These are phyloP conservation scores for Caerostris extrusa DNA, from an alignment of 1,140 invertebrate species.

Conservation along the genomic window DNA sequence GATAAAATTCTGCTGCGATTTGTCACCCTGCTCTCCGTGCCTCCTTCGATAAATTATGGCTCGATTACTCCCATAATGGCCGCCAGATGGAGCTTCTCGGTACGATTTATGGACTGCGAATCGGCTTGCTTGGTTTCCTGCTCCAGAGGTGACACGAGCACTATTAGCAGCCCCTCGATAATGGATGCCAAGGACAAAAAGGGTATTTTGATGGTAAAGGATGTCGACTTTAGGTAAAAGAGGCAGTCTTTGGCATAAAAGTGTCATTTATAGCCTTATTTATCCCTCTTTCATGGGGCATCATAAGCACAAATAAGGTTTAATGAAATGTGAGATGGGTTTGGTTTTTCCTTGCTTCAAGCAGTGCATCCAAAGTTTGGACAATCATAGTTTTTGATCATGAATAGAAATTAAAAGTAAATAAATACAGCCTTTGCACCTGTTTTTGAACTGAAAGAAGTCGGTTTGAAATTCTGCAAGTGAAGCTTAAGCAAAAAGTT, in stretches of 20 bases:
- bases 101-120: constrained; percentile 22
- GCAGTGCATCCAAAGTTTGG: too few species aligned
- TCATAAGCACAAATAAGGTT: too few species aligned
- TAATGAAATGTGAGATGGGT: too few species aligned
- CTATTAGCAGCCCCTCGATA: not conserved
- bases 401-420: too few species aligned
- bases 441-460: too few species aligned
- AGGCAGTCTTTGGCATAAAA: not conserved
- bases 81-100: not conserved
- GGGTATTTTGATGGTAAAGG: not conserved
- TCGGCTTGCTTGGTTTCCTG: not conserved
- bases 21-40: constrained; percentile 1
- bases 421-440: too few species aligned
- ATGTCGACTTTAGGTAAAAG: constrained; percentile 5
- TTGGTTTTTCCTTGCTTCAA: too few species aligned
- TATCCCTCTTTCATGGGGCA: too few species aligned
- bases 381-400: too few species aligned
- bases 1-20: constrained; percentile 28
- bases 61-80: not conserved
- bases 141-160: not conserved
- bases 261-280: too few species aligned
- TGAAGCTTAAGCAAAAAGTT: too few species aligned
- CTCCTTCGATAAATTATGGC: not conserved
- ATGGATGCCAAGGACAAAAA: constrained; percentile 4
- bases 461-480: too few species aligned